Conservation (phyloP, 2,888 invertebrate species). For the Mesoligia furuncula region DNA sequence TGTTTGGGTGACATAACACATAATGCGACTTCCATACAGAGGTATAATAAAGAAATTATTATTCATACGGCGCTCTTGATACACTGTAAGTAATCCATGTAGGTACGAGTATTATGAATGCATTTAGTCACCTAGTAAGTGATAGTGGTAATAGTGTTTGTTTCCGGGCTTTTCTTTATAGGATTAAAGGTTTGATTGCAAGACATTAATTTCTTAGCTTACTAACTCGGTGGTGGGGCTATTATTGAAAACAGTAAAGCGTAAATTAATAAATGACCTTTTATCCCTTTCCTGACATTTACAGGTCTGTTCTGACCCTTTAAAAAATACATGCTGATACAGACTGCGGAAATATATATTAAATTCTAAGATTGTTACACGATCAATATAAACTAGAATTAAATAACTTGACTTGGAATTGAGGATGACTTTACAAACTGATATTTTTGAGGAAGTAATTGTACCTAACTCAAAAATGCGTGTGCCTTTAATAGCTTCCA, state of each 20-base stretch:
- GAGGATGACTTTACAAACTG: background rate
- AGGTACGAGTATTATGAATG: slow-evolving; percentile 13
- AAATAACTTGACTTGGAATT: background rate
- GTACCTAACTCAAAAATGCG: too few species aligned
- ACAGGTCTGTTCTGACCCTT: background rate
- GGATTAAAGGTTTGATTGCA: background rate
- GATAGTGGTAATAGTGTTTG: background rate
- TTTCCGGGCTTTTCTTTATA: background rate
- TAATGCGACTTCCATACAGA: slow-evolving; percentile 10
- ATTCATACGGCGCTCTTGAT: slow-evolving; percentile 31
- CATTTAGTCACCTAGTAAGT: background rate
- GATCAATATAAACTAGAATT: background rate
- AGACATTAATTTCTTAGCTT: too few species aligned
- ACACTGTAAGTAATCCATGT: slow-evolving; percentile 9
- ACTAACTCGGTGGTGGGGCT: too few species aligned
- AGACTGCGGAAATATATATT: background rate
- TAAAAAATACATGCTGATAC: background rate
- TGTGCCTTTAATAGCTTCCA: background rate
- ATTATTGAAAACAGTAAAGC: background rate
- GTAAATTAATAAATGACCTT: background rate
- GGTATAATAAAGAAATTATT: slow-evolving; percentile 40
- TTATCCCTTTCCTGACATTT: too few species aligned
- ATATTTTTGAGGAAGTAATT: background rate
- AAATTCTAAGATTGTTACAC: background rate
- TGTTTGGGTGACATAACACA: slow-evolving; percentile 42